phyloP scores from a whole-genome alignment of 2,797 vertebrate genomes.

The Tangara arthus region DNA sequence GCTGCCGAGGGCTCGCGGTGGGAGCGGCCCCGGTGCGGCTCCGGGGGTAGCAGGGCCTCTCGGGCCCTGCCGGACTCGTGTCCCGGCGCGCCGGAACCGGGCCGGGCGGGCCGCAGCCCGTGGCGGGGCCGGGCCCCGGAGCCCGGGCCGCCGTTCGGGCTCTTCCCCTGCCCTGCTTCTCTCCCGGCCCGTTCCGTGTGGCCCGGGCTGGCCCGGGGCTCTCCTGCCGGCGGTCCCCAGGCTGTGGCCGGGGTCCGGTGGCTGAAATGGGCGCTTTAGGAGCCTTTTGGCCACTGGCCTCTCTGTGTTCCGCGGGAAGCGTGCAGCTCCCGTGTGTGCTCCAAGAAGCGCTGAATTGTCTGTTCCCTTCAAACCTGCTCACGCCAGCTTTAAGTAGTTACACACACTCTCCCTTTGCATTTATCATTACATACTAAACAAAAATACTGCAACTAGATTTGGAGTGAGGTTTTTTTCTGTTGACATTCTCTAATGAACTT shows the following conservation, averaged over 20 bases:
- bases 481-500: neutral
- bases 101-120: neutral
- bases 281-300: fast-evolving
- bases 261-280: neutral
- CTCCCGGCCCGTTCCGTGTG: fast-evolving
- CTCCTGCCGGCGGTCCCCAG: fast-evolving
- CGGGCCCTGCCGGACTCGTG: no score
- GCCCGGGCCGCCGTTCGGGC: neutral
- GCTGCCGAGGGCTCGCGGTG: neutral
- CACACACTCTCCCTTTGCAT: fast-evolving
- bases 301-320: neutral
- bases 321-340: neutral
- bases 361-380: neutral
- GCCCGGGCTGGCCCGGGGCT: fast-evolving
- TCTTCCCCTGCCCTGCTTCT: fast-evolving
- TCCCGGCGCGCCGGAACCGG: neutral
- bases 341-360: neutral
- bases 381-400: fast-evolving
- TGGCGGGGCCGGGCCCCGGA: neutral
- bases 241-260: neutral
- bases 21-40: neutral
- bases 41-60: neutral
- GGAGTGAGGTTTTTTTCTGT: neutral
- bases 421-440: neutral
- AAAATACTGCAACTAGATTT: neutral